Evolutionary conservation across 2,888 invertebrate genomes (phyloP), one percentile per base, ranked within the genome.

Genomic region (Spisula subtruncata): DNA sequence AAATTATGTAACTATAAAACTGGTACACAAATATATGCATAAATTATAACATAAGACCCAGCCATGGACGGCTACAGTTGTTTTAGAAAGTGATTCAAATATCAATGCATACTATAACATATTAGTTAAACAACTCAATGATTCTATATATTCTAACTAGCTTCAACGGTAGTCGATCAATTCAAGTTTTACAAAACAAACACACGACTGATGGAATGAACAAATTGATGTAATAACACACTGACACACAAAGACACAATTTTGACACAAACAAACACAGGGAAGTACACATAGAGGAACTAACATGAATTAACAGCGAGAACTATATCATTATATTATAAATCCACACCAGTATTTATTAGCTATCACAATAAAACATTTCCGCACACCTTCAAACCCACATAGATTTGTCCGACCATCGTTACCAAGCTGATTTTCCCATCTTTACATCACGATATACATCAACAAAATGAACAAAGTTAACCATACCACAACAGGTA

Each of bases 11-110:
- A 75, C 75, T 75, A 75, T 75, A 14, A 75, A 75, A 75, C 75
- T 75, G 32, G 18, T 75, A 75, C 75, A 75, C 75, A 75, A 75
- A 75, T 75, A 75, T 75, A 75, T 75, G 75, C 75, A 75, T 75
- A 75, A 75, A 75, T 75, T 32, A 75, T 75, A 75, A 75, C 32
- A 32, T 66, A 66, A 32, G 75, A 75, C 75, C 75, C 75, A 75
- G 75, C 75, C 75, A 75, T 75, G 75, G 75, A 75, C 75, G 35
- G 75, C 75, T 75, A 75, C 75, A 35, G 75, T 35, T 32, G 71
- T n/a, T 71, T 75, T 16, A 18, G 25, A 75, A 75, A 32, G 29
- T 29, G 32, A 75, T 35, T 75, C 12, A 16, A 35, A 35, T 75
- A 18, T 75, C 35, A 75, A 75, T 75, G 75, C 75, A 75, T 32